Evolutionary conservation across 2,888 invertebrate species (phyloP), one percentile per base, ranked within the genome.

Genomic region (Ceramica pisi): DNA sequence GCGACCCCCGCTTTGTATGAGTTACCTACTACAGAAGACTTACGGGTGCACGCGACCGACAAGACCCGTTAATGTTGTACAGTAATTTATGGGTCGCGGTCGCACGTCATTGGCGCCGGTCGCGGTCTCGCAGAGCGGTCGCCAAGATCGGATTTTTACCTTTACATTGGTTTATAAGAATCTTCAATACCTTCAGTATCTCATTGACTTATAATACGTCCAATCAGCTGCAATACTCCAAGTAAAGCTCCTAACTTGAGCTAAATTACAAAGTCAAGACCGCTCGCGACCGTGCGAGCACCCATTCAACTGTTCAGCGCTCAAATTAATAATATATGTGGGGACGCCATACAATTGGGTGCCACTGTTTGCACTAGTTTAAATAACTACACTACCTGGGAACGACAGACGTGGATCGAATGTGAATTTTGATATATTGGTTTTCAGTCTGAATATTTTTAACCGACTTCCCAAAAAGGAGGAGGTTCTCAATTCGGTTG

Each of bases 291-390:
- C 74, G 51, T 46, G 63, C 56, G 35, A 70, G 59, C 60, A 59
- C 65, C 64, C 78, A 81, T 87, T 84, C 84, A 86, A 85, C 84
- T 83, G 89, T 89, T 90, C 87, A 82, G 84, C 89, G 88, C 90
- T 78, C 86, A 91, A 93, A 94, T 94, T 93, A 93, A 93, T 93
- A 93, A 93, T 93, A 91, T 91, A 93, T 90, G 89, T 86, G 75
- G 86, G 85, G 86, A 87, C 87, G 83, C 87, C 87, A 90, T 89
- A 93, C 91, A 91, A 91, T 91, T 88, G 86, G 85, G 85, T 82
- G 86, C 86, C 87, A 86, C 89, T 89, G 88, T 90, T 90, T 90
- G 91, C 80, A 83, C 81, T 78, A 92, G 90, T 91, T 92, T 88
- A 88, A 86, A 89, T 88, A 84, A 78, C 68, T 78, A 61, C 16